These are phyloP conservation scores for Sus cebifrons DNA, from an alignment of 2,797 vertebrate species.

Conservation along the genomic window DNA sequence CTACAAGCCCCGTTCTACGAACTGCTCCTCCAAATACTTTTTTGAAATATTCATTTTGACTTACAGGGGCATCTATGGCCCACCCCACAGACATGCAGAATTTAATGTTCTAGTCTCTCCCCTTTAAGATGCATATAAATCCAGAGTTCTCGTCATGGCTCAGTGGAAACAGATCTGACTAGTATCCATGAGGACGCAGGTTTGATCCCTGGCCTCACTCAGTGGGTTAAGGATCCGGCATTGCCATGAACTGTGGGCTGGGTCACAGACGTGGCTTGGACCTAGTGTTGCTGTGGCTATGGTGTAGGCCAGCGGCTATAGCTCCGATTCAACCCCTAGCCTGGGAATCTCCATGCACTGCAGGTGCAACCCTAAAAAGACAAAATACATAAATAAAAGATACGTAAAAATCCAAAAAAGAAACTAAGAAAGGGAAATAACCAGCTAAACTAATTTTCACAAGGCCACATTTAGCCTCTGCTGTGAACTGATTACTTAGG, in stretches of 20 bases:
- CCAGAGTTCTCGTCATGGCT: no score
- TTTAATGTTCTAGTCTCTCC: conserved; percentile 2
- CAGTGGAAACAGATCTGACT: no score
- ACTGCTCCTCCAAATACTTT: neutral
- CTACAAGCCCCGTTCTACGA: neutral
- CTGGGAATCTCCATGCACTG: no score
- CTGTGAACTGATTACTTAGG: neutral
- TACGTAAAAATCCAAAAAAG: neutral
- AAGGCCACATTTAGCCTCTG: neutral
- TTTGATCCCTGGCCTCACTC: no score
- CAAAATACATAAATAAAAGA: neutral
- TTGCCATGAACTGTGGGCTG: no score
- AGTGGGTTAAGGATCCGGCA: no score
- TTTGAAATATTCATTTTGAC: conserved; percentile 43
- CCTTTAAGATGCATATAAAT: neutral
- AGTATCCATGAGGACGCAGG: no score
- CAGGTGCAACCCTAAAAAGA: no score
- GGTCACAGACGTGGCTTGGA: no score
- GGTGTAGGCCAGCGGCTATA: no score
- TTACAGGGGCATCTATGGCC: neutral
- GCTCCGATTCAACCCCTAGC: no score
- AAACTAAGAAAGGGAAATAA: neutral
- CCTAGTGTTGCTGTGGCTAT: no score
- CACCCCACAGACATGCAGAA: neutral
- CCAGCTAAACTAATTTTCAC: neutral